These are phyloP conservation scores for Arizona elegans DNA, from an alignment of 2,113 vertebrate genomes.

Conservation along the genomic window DNA sequence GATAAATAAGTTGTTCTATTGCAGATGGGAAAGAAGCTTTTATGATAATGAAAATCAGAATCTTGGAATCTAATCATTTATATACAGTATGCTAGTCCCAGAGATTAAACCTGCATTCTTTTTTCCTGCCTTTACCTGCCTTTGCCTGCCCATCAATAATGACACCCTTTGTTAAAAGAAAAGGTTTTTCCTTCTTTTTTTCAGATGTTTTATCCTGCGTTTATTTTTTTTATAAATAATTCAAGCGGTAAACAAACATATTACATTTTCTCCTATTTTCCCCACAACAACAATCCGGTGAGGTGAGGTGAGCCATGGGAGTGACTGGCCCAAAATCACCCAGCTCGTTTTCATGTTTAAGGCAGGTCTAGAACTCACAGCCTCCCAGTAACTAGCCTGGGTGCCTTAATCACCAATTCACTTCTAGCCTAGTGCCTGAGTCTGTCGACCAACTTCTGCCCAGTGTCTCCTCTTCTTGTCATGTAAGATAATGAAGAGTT, in stretches of 20 bases:
- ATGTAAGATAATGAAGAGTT: not conserved
- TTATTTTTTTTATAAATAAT: not conserved
- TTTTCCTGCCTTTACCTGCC: not conserved
- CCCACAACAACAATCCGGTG: not conserved
- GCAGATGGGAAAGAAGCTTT: not conserved
- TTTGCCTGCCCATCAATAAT: not conserved
- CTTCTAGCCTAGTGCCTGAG: not conserved
- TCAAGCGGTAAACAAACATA: not conserved
- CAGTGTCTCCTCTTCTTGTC: not conserved
- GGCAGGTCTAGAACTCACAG: not conserved
- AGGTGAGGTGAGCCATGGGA: not conserved
- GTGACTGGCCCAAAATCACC: not conserved
- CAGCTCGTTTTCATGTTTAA: not conserved
- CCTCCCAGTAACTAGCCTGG: not conserved
- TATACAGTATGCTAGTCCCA: not conserved
- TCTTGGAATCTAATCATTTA: not conserved
- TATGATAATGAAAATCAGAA: not conserved
- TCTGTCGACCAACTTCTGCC: not conserved
- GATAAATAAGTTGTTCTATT: not conserved
- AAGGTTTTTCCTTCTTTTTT: not conserved
- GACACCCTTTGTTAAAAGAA: not conserved
- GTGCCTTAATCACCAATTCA: not conserved
- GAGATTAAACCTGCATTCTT: not conserved
- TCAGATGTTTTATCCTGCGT: not conserved
- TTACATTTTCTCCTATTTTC: not conserved